Evolutionary conservation across 2,113 vertebrate genomes (phyloP).

Genomic region (Patagioenas fasciata): DNA sequence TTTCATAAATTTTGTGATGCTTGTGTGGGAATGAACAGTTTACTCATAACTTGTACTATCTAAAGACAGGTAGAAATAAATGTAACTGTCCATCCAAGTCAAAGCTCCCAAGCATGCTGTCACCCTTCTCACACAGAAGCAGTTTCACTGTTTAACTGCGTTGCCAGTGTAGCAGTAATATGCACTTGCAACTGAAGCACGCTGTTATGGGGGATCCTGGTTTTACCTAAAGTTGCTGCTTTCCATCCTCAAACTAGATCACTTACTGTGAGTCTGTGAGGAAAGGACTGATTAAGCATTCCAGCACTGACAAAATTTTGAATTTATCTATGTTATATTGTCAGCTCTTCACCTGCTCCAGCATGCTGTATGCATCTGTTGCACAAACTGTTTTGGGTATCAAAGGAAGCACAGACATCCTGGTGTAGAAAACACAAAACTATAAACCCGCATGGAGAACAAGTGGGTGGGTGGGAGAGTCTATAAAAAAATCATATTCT

Average conservation of each 20-base stretch:
- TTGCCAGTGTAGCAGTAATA: not conserved
- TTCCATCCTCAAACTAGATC: not conserved
- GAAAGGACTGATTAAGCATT: not conserved
- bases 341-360: not conserved
- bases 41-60: not conserved
- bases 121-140: not conserved
- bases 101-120: not conserved
- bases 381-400: not conserved
- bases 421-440: not conserved
- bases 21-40: not conserved
- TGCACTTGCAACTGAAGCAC: not conserved
- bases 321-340: not conserved
- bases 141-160: not conserved
- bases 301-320: not conserved
- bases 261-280: not conserved
- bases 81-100: not conserved
- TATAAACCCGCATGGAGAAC: not conserved
- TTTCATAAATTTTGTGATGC: not conserved
- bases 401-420: not conserved
- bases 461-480: not conserved
- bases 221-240: not conserved
- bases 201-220: not conserved
- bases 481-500: not conserved
- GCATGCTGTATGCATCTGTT: not conserved
- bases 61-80: not conserved